A percentile compares a stretch with the other conserved stretches of the same genome.
Conservation (phyloP, 2,888 invertebrate species). For the Cosmopolites sordidus region DNA sequence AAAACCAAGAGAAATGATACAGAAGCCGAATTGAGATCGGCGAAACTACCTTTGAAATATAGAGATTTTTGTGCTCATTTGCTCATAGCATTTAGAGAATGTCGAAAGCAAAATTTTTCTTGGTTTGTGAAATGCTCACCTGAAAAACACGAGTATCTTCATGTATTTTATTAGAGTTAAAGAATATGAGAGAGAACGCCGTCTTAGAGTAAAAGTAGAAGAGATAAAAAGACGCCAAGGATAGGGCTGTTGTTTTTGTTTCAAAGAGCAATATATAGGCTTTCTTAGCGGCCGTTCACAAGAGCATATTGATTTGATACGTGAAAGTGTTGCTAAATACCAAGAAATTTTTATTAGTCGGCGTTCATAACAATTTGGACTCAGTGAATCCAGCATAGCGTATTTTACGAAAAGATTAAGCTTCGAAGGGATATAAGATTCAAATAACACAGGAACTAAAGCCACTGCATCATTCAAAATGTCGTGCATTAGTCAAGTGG, state of each 20-base stretch:
- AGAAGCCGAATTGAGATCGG: conserved; percentile 71
- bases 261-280: no score
- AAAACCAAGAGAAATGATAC: conserved; percentile 75
- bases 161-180: conserved; percentile 77
- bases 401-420: no score
- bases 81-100: conserved; percentile 63
- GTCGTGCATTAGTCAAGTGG: no score
- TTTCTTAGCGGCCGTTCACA: no score
- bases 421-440: no score
- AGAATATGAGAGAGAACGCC: conserved; percentile 85
- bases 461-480: no score
- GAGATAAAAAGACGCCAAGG: conserved; percentile 16
- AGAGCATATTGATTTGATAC: no score
- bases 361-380: no score
- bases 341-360: no score
- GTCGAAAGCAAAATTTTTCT: conserved; percentile 70
- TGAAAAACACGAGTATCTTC: conserved; percentile 69
- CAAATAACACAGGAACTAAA: no score
- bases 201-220: conserved; percentile 62
- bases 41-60: conserved; percentile 61
- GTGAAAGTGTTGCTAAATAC: no score
- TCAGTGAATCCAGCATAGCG: no score
- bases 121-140: conserved; percentile 67
- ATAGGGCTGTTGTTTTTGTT: not conserved
- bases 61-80: conserved; percentile 85